Evolutionary conservation across 2,113 vertebrate species (phyloP), one percentile per base, ranked within the genome.

Genomic region (Nannobrachium achirus): DNA sequence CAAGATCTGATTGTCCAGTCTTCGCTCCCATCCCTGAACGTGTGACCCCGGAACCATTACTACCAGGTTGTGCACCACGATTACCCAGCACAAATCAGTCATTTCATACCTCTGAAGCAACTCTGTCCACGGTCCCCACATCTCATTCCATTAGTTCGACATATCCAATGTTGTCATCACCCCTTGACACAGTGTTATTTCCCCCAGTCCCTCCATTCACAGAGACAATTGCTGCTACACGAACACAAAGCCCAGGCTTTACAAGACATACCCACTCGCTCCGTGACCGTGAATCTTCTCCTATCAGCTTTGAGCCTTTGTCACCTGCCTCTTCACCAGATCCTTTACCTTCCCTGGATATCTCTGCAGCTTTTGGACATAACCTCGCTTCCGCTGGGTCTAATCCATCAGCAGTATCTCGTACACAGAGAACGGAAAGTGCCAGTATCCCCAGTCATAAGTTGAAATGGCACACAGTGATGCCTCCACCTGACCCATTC

Each of bases 401-500:
- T 0, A 1, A 52, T 20, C 48, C 6, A 1, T 40, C 73, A 42
- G 15, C n/a, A 1, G 50, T 10, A 9, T 2, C 19, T 10, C 13
- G 58, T 33, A 59, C 58, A 18, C 51, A 60, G 40, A 19, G 10
- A 0, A 18, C 2, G 0, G 39, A 9, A 0, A 10, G 6, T 1
- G 52, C 55, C 11, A 48, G 48, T 45, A 52, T 66, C 6, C 1
- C 19, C 0, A 1, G 7, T 0, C 79, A 80, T 4, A 86, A 89
- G 9, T 86, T 91, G 16, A 80, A 78, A 58, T 91, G 89, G 89
- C 88, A 89, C 5, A 88, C 88, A 16, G 84, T 88, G 19, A 81
- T 91, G 51, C 90, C 87, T 41, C 77, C 66, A 2, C 2, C 73
- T 0, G 76, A 81, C 40, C 68, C 68, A 0, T 83, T 78, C 6